phyloP scores from a whole-genome alignment of 2,797 vertebrate species.

The Monodelphis domestica region DNA sequence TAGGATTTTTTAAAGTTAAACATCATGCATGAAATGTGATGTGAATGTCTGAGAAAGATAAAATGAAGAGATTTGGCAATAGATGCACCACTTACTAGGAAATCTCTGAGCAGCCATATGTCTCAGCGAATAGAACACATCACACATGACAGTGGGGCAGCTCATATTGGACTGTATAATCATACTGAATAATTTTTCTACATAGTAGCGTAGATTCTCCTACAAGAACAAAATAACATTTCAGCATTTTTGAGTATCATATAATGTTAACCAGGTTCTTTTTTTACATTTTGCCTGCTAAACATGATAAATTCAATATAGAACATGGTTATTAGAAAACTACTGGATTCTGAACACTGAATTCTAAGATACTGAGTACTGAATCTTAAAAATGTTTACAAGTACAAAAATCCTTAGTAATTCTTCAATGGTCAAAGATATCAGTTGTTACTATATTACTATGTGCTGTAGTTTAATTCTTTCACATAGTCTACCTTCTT shows the following conservation, averaged over 20 bases:
- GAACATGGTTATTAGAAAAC: slow-evolving; percentile 20
- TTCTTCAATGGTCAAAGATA: not conserved
- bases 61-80: slow-evolving; percentile 21
- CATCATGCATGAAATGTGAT: not conserved
- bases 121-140: slow-evolving; percentile 95
- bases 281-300: not conserved
- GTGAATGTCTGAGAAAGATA: not conserved
- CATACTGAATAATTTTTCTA: slow-evolving; percentile 96
- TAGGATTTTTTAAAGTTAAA: not conserved
- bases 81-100: slow-evolving; percentile 90
- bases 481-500: not conserved
- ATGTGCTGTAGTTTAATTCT: not conserved
- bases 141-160: slow-evolving; percentile 98
- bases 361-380: no score
- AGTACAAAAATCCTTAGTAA: not conserved
- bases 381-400: not conserved
- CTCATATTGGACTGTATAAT: slow-evolving; percentile 96
- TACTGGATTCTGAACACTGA: no score
- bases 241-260: slow-evolving; percentile 46
- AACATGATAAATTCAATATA: slow-evolving; percentile 22
- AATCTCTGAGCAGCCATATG: slow-evolving; percentile 95
- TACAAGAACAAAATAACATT: slow-evolving; percentile 82
- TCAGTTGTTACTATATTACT: not conserved
- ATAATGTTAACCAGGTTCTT: not conserved
- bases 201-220: slow-evolving; percentile 97